phyloP scores from a whole-genome alignment of 2,113 vertebrate species.

The Misgurnus mizolepis region DNA sequence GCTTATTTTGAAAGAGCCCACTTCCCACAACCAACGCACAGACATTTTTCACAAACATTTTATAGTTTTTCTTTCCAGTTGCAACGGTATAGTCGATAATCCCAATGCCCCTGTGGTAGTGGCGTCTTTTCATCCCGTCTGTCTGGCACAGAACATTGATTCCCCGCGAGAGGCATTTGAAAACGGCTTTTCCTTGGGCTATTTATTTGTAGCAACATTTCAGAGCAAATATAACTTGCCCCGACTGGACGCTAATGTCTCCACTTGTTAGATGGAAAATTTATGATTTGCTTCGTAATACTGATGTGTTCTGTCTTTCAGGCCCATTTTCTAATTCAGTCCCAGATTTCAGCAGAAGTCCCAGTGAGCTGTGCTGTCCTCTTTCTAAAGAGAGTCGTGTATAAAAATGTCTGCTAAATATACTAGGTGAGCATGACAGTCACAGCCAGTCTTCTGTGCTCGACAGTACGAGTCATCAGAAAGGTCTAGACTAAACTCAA shows the following conservation, averaged over 20 bases:
- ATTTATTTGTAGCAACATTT: conserved; percentile 69
- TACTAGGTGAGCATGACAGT: neutral
- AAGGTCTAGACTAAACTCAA: conserved; percentile 21
- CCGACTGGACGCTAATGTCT: conserved; percentile 49
- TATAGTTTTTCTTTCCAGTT: conserved; percentile 4
- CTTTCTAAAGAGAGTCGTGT: conserved; percentile 10
- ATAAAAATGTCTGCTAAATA: conserved; percentile 25
- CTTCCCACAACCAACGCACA: neutral
- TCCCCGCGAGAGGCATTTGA: conserved; percentile 61
- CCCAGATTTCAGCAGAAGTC: neutral
- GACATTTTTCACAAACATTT: neutral
- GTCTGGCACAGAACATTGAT: conserved; percentile 63
- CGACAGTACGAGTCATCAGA: neutral
- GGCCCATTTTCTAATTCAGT: neutral
- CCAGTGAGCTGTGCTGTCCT: conserved; percentile 13
- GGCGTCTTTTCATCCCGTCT: conserved; percentile 54
- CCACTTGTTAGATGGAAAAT: conserved; percentile 35
- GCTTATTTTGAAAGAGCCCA: neutral
- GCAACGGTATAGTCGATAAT: conserved; percentile 54
- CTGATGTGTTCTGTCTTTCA: conserved; percentile 3
- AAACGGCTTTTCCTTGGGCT: conserved; percentile 56
- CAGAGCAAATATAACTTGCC: conserved; percentile 53
- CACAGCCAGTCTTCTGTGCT: neutral
- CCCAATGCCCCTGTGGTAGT: conserved; percentile 42
- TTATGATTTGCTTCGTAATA: conserved; percentile 15